Evolutionary conservation across 2,888 invertebrate genomes (phyloP).

Genomic region (Spisula solida): DNA sequence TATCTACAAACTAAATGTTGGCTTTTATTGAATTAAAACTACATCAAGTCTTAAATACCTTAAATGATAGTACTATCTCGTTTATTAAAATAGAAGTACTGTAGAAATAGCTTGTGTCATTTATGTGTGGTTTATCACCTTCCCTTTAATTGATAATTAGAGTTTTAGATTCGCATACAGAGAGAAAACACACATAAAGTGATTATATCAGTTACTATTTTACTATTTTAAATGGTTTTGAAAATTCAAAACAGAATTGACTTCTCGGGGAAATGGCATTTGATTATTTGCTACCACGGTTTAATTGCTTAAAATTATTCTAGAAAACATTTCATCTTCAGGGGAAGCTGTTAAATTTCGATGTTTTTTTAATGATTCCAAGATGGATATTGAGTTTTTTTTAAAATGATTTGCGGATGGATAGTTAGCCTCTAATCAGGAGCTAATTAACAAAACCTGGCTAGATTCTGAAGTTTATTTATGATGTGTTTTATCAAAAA

Average conservation of each 20-base stretch:
- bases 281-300: background rate
- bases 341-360: background rate
- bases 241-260: slow-evolving; percentile 18
- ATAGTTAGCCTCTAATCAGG: background rate
- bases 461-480: background rate
- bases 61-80: slow-evolving; percentile 46
- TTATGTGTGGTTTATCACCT: slow-evolving; percentile 31
- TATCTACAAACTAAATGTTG: slow-evolving; percentile 45
- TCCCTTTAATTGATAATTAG: slow-evolving; percentile 47
- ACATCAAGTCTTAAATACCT: slow-evolving; percentile 51
- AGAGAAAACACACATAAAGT: background rate
- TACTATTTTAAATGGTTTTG: slow-evolving; percentile 9
- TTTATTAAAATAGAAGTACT: slow-evolving; percentile 23
- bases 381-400: background rate
- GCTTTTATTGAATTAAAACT: slow-evolving; percentile 53
- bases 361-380: background rate
- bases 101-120: slow-evolving; percentile 28
- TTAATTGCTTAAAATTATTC: slow-evolving; percentile 13
- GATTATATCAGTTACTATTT: slow-evolving; percentile 13
- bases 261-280: background rate
- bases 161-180: slow-evolving; percentile 24
- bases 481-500: slow-evolving; percentile 10
- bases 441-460: slow-evolving; percentile 19
- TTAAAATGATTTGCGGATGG: background rate
- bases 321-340: background rate